Evolutionary conservation across 2,113 vertebrate species (phyloP), one percentile per base, ranked within the genome.

Genomic region (Hyla sarda): DNA sequence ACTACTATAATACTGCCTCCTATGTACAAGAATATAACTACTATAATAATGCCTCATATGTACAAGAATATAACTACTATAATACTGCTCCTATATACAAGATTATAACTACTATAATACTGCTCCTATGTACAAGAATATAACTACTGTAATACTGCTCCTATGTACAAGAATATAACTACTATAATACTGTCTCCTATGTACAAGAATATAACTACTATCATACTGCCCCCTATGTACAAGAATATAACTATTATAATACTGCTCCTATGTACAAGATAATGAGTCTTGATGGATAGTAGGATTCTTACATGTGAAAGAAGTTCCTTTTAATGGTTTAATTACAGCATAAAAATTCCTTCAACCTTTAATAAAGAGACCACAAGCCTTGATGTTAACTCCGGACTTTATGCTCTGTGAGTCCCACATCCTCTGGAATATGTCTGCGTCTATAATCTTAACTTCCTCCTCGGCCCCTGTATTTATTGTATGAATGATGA

Each of bases 101-200:
- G 62, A 67, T 32, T 67, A 67, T 67, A 67, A 67, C 62, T 67
- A 37, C 32, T 69, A 71, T 71, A 37, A 71, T 71, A 71, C 67
- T 37, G 16, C 32, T 9, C 67, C 32, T 37, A 71, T 37, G 17
- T 71, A 37, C 67, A 71, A 37, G 32, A 71, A 71, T 71, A 71
- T 71, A 71, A 71, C 67, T 71, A 71, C 67, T 71, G 37, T 71
- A 71, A 71, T 71, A 71, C 67, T 71, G 67, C 32, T 12, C 32
- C 32, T 71, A 37, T 71, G 17, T 71, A 37, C 67, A 71, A 3
- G 32, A 71, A 71, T 71, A 37, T 37, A 71, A 37, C 67, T 71
- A 37, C 67, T 71, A 11, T 71, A 71, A 37, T 71, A 71, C 67
- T 71, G 32, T n/a, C 25, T 4, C 17, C 32, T 71, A 71, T 41